phyloP scores from a whole-genome alignment of 2,888 invertebrate genomes.

The Galeopsomyia nigrocyanea region DNA sequence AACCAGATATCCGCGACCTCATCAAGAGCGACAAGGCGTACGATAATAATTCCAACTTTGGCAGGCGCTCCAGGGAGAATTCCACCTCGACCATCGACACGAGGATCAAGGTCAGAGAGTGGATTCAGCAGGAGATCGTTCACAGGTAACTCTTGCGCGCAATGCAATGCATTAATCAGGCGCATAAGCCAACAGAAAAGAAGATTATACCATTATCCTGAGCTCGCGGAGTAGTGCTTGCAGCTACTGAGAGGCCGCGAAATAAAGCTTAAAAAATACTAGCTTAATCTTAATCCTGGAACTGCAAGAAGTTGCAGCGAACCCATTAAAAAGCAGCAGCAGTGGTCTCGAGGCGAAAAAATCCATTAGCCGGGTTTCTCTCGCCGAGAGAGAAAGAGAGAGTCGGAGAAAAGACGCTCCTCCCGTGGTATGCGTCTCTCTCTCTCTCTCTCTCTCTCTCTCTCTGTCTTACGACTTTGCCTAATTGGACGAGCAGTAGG shows the following conservation, averaged over 20 bases:
- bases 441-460: conserved; percentile 28
- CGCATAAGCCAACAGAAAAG: background rate
- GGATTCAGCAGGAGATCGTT: conserved; percentile 86
- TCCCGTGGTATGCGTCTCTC: background rate
- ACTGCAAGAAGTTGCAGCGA: no score
- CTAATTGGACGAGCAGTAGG: conserved; percentile 45
- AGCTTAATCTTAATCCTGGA: background rate
- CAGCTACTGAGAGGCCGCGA: background rate
- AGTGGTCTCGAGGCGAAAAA: conserved; percentile 35
- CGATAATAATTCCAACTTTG: conserved; percentile 70
- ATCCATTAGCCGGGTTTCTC: conserved; percentile 44
- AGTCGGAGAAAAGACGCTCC: conserved; percentile 4
- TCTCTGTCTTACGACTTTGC: conserved; percentile 48
- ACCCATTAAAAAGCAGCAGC: background rate
- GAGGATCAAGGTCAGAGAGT: conserved; percentile 87
- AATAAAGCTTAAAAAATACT: background rate
- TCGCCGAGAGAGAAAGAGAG: conserved; percentile 10
- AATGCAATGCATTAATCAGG: no score
- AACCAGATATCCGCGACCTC: conserved; percentile 66
- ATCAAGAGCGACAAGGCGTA: conserved; percentile 68
- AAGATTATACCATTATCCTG: no score
- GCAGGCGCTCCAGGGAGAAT: conserved; percentile 77
- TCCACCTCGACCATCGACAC: conserved; percentile 88
- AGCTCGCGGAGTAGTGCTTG: no score
- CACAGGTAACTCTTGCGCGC: conserved; percentile 68